Conservation (phyloP, 1,140 invertebrate species). For the Trichonephila inaurata region DNA sequence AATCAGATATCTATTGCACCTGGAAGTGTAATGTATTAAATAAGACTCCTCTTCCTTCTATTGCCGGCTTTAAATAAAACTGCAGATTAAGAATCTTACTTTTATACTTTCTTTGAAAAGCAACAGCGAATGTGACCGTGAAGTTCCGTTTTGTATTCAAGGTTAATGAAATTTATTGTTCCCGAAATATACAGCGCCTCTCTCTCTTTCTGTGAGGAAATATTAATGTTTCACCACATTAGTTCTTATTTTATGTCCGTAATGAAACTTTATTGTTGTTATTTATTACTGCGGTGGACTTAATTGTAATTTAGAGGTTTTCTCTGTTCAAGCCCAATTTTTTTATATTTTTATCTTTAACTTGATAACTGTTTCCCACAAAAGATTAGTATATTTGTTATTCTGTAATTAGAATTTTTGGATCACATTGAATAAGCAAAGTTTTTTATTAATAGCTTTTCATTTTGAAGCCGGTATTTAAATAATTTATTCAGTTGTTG, state of each 20-base stretch:
- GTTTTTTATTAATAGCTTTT: too few relatives aligned
- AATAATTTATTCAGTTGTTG: too few relatives aligned
- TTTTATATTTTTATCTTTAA: not conserved
- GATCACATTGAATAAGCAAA: too few relatives aligned
- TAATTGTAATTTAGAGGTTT: slow-evolving; percentile 20
- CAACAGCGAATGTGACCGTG: too few relatives aligned
- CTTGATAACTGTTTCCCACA: not conserved
- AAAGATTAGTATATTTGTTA: not conserved
- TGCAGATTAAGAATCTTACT: too few relatives aligned
- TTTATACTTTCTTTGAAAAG: too few relatives aligned
- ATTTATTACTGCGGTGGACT: not conserved
- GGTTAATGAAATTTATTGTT: not conserved
- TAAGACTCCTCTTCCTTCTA: too few relatives aligned
- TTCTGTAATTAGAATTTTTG: too few relatives aligned
- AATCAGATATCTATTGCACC: too few relatives aligned
- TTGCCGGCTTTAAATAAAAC: too few relatives aligned
- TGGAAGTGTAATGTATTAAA: too few relatives aligned
- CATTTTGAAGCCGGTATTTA: too few relatives aligned
- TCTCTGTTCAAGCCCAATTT: not conserved
- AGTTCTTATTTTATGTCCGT: not conserved
- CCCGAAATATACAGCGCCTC: not conserved
- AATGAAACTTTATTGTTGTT: not conserved
- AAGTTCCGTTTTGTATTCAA: not conserved
- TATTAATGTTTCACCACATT: slow-evolving; percentile 1
- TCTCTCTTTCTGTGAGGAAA: not conserved